A percentile compares a stretch with the other conserved stretches of the same genome.
Evolutionary conservation across 2,888 invertebrate species (phyloP).

Genomic region (Pollenia labialis): DNA sequence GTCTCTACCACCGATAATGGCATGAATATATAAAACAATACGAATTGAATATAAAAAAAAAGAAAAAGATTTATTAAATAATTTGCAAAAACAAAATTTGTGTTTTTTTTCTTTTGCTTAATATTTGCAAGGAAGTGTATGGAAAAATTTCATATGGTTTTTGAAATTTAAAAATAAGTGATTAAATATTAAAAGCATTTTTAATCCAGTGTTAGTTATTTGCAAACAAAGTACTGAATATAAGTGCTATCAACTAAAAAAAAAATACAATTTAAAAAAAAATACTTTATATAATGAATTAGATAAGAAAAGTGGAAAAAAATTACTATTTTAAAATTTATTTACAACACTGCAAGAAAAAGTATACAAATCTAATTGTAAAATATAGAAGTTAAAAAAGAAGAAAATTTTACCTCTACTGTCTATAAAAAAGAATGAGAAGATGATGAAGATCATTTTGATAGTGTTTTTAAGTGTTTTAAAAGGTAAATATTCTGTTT

Average conservation of each 20-base stretch:
- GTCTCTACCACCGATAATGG: neutral
- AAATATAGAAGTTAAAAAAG: neutral
- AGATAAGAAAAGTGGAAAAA: no score
- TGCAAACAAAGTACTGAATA: no score
- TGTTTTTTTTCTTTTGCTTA: neutral
- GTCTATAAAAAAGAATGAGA: slow-evolving; percentile 77
- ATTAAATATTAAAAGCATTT: no score
- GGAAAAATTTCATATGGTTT: no score
- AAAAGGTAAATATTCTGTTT: slow-evolving; percentile 78
- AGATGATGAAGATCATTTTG: slow-evolving; percentile 80
- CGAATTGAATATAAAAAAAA: neutral
- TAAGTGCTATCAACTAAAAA: no score
- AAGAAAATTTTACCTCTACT: slow-evolving; percentile 17
- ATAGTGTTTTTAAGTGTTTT: slow-evolving; percentile 78
- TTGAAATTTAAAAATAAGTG: no score
- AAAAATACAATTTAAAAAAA: no score
- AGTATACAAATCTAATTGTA: no score
- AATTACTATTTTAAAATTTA: neutral
- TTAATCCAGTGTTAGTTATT: no score
- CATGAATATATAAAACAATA: neutral
- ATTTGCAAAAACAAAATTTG: neutral
- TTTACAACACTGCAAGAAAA: no score
- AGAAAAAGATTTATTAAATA: neutral
- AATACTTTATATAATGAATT: no score
- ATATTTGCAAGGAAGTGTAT: no score